phyloP scores from a whole-genome alignment of 2,113 vertebrate genomes.

The Oryzias celebensis region DNA sequence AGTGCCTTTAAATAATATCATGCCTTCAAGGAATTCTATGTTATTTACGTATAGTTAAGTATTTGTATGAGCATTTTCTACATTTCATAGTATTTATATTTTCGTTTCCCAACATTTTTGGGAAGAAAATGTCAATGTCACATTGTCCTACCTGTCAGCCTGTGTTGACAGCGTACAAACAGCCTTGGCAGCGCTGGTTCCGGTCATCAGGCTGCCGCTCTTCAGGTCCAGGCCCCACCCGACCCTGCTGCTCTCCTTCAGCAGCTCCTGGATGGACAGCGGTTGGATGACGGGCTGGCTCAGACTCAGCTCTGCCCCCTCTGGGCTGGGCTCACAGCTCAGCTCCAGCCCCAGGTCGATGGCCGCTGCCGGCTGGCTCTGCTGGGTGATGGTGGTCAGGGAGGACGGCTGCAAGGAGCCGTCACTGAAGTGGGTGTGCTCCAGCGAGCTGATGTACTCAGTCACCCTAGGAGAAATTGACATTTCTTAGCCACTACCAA shows the following conservation, averaged over 20 bases:
- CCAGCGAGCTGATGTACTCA: slow-evolving; percentile 92
- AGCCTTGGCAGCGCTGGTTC: slow-evolving; percentile 84
- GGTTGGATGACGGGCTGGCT: slow-evolving; percentile 86
- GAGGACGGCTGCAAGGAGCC: slow-evolving; percentile 80
- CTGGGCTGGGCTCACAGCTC: slow-evolving; percentile 62
- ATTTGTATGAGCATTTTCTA: too few species aligned
- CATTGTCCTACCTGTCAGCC: slow-evolving; percentile 80
- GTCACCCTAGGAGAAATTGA: slow-evolving; percentile 80
- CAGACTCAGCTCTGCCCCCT: slow-evolving; percentile 76
- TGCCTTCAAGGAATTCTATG: too few species aligned
- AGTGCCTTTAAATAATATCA: too few species aligned
- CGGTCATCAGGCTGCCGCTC: slow-evolving; percentile 85
- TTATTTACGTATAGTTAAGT: too few species aligned
- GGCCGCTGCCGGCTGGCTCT: slow-evolving; percentile 70
- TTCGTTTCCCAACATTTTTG: too few species aligned
- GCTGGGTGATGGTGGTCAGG: slow-evolving; percentile 85
- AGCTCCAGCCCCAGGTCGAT: slow-evolving; percentile 74
- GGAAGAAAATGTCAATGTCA: too few species aligned
- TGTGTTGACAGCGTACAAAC: slow-evolving; percentile 90
- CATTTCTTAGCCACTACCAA: not conserved
- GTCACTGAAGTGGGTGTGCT: slow-evolving; percentile 95
- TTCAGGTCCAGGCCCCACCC: slow-evolving; percentile 84
- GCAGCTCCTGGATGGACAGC: slow-evolving; percentile 89
- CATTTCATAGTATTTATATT: too few species aligned
- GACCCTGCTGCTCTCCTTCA: slow-evolving; percentile 82